Percentiles rank a stretch among this genome's conserved stretches.
phyloP scores from a whole-genome alignment of 2,797 vertebrate genomes.

The Apogon hyalosoma region DNA sequence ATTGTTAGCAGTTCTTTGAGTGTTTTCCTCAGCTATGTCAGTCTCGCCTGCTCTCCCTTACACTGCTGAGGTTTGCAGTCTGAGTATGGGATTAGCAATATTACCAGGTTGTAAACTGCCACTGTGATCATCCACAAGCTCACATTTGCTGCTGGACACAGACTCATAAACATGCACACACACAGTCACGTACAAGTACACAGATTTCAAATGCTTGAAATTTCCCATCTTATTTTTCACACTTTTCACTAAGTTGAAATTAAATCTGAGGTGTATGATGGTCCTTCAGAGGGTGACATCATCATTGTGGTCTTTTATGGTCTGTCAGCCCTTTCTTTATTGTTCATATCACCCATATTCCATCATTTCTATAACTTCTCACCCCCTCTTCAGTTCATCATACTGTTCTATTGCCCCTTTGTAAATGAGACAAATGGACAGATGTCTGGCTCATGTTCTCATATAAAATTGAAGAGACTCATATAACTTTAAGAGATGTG shows the following conservation, averaged over 20 bases:
- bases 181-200: not conserved
- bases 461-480: slow-evolving; percentile 57
- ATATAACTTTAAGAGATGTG: slow-evolving; percentile 49
- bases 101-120: slow-evolving; percentile 20
- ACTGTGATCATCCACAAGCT: slow-evolving; percentile 37
- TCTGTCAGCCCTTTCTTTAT: slow-evolving; percentile 42
- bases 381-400: slow-evolving; percentile 41
- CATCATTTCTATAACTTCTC: slow-evolving; percentile 44
- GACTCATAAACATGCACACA: not conserved
- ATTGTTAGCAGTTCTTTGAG: slow-evolving; percentile 8
- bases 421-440: slow-evolving; percentile 29
- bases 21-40: not conserved
- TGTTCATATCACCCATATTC: slow-evolving; percentile 49
- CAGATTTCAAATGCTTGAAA: not conserved
- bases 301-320: slow-evolving; percentile 44
- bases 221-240: not conserved
- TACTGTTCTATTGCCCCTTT: slow-evolving; percentile 9
- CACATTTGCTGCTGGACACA: slow-evolving; percentile 39
- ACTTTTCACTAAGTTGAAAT: slow-evolving; percentile 10
- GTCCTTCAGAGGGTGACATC: slow-evolving; percentile 51
- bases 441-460: slow-evolving; percentile 37
- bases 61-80: slow-evolving; percentile 37
- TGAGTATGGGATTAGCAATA: slow-evolving; percentile 28
- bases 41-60: not conserved
- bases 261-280: slow-evolving; percentile 7